These are phyloP conservation scores for Pyrocephalus nanus DNA, from an alignment of 2,797 vertebrate genomes.

Conservation along the genomic window DNA sequence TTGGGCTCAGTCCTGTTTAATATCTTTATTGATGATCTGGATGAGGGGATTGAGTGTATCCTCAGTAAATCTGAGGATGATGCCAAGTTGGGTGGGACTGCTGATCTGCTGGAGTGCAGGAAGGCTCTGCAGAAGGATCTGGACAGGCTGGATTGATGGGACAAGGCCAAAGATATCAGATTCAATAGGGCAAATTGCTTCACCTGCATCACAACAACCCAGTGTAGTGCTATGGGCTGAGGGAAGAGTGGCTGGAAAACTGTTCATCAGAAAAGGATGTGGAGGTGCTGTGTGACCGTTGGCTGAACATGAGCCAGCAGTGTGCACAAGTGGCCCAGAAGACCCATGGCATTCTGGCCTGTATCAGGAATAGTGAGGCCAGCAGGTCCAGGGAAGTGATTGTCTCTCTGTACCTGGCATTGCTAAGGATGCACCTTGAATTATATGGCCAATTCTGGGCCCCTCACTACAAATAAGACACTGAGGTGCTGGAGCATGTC, in stretches of 20 bases:
- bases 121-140: background rate
- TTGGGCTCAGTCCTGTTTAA: background rate
- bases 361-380: background rate
- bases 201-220: background rate
- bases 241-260: background rate
- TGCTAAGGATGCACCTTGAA: fast-evolving
- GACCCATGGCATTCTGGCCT: background rate
- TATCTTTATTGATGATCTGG: background rate
- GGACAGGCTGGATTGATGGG: too few species aligned
- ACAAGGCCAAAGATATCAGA: background rate
- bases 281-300: fast-evolving
- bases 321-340: background rate
- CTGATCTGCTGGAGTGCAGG: background rate
- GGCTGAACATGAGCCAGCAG: background rate
- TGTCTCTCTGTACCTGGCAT: background rate
- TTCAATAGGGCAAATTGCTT: fast-evolving
- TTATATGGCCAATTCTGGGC: background rate
- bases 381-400: background rate
- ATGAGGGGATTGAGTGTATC: background rate
- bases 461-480: background rate
- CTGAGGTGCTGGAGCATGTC: background rate
- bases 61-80: background rate
- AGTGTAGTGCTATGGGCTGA: background rate
- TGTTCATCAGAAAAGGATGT: background rate
- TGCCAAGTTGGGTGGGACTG: background rate